These are phyloP conservation scores for Gnatocerus cornutus DNA, from an alignment of 2,888 invertebrate species.

Conservation along the genomic window DNA sequence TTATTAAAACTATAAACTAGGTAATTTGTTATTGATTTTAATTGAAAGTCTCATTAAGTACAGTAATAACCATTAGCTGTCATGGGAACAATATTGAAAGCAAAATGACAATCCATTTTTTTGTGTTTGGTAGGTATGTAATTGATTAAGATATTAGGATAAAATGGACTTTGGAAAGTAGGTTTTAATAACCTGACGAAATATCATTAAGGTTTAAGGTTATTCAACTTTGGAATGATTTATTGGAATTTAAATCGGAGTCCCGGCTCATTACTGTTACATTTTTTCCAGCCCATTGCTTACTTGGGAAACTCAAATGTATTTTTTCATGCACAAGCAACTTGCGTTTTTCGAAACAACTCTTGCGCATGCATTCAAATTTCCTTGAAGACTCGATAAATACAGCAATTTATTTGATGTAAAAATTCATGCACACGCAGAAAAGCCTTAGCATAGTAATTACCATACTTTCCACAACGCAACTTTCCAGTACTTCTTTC, in stretches of 20 bases:
- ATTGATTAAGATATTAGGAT: neutral
- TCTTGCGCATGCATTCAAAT: conserved; percentile 29
- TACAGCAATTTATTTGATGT: conserved; percentile 35
- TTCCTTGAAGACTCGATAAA: conserved; percentile 33
- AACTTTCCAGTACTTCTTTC: conserved; percentile 37
- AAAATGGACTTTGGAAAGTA: neutral
- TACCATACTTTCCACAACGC: conserved; percentile 37
- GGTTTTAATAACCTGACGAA: neutral
- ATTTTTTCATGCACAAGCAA: conserved; percentile 3
- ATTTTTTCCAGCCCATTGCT: neutral
- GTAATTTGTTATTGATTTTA: too few relatives aligned
- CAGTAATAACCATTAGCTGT: too few relatives aligned
- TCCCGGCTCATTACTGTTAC: neutral
- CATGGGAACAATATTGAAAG: too few relatives aligned
- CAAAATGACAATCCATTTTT: too few relatives aligned
- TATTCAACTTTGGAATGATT: conserved; percentile 8
- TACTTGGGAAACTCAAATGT: neutral
- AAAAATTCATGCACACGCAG: conserved; percentile 32
- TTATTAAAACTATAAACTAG: too few relatives aligned
- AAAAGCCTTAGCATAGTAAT: conserved; percentile 30
- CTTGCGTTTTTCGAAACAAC: conserved; percentile 23
- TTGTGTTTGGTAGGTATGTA: neutral
- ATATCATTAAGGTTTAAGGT: conserved; percentile 4
- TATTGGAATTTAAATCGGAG: neutral
- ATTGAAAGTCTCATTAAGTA: too few relatives aligned